Conservation (phyloP, 1,140 invertebrate species). For the Goniozus legneri region DNA sequence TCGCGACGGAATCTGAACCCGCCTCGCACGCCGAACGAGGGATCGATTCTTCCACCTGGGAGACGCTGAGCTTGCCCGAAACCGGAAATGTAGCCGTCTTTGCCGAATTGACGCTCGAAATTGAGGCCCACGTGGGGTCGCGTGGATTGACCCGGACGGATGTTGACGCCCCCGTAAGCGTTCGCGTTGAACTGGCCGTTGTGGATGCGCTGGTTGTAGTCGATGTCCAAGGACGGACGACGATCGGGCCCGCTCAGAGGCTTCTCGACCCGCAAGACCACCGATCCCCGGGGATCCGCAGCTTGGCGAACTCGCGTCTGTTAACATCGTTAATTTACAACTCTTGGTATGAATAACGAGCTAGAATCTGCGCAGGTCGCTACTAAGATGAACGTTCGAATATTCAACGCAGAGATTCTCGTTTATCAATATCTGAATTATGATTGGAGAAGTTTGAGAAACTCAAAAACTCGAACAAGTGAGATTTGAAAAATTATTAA, state of each 20-base stretch:
- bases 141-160: constrained; percentile 6
- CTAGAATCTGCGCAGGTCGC: not conserved
- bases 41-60: constrained; percentile 12
- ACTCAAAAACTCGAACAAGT: not conserved
- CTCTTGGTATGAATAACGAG: not conserved
- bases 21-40: constrained; percentile 5
- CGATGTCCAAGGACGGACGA: constrained; percentile 18
- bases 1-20: constrained; percentile 18
- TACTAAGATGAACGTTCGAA: not conserved
- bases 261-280: constrained; percentile 1
- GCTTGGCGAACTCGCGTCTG: constrained; percentile 10
- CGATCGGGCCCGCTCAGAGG: constrained; percentile 21
- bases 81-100: constrained; percentile 19
- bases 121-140: constrained; percentile 18
- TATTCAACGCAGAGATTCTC: not conserved
- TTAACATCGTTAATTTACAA: not conserved
- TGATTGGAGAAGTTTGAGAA: not conserved
- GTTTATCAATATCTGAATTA: not conserved
- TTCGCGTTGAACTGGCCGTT: constrained; percentile 5
- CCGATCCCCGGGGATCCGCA: constrained; percentile 3
- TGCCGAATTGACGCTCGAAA: constrained; percentile 4
- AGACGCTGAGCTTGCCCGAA: constrained; percentile 14
- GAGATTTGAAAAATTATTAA: too few species aligned
- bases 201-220: constrained; percentile 17
- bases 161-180: constrained; percentile 16